A percentile compares a stretch with the other conserved stretches of the same genome.
Conservation (phyloP, 2,113 vertebrate species). For the Xyrauchen texanus region DNA sequence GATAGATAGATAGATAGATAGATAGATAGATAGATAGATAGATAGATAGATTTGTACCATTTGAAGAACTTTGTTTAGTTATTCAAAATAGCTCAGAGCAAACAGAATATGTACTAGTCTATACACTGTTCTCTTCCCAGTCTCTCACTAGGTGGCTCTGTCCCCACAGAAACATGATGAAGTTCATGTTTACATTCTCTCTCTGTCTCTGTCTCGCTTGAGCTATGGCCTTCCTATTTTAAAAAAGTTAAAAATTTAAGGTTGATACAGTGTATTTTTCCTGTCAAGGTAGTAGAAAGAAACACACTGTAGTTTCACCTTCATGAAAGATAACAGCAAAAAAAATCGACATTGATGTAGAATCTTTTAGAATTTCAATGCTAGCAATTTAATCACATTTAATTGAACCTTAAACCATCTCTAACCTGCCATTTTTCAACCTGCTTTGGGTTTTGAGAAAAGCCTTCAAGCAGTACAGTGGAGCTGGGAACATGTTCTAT, state of each 20-base stretch:
- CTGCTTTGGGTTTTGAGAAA: background rate
- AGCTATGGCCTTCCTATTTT: conserved; percentile 40
- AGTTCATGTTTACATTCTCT: conserved; percentile 34
- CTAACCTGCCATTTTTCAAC: background rate
- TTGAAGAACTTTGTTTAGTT: no score
- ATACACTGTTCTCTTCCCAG: no score
- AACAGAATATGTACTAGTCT: no score
- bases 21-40: no score
- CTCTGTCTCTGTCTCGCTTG: conserved; percentile 26
- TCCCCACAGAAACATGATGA: conserved; percentile 63
- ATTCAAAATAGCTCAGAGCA: background rate
- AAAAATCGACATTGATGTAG: background rate
- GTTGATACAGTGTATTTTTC: conserved; percentile 36
- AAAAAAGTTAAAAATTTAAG: conserved; percentile 38
- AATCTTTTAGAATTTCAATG: background rate
- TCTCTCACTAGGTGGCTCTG: conserved; percentile 73
- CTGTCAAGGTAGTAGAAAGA: conserved; percentile 6
- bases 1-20: no score
- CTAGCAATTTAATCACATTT: conserved; percentile 12
- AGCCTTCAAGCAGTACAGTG: background rate
- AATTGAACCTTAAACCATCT: background rate
- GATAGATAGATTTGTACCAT: no score
- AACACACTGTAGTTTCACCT: conserved; percentile 17
- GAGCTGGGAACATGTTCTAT: background rate
- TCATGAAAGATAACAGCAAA: background rate